Evolutionary conservation across 2,888 invertebrate species (phyloP).

Genomic region (Furcula furcula): DNA sequence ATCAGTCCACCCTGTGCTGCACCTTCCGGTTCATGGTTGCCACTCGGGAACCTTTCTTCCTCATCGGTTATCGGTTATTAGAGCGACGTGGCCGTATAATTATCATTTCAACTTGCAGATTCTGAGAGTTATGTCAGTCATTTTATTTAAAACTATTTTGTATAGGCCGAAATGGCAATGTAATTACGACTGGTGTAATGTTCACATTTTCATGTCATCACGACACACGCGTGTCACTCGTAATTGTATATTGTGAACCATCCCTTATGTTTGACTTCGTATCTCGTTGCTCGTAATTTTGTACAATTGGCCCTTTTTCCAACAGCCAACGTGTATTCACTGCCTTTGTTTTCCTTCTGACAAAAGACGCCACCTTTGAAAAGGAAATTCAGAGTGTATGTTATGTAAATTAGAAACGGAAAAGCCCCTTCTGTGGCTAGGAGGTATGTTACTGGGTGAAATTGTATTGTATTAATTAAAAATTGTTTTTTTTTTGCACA

Average conservation of each 20-base stretch:
- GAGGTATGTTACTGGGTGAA: slow-evolving; percentile 18
- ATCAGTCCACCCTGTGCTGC: too few species aligned
- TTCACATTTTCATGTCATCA: background rate
- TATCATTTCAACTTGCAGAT: too few species aligned
- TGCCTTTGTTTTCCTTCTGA: slow-evolving; percentile 62
- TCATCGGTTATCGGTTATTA: too few species aligned
- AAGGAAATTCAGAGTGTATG: slow-evolving; percentile 60
- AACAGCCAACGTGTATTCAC: slow-evolving; percentile 37
- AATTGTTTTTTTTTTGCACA: too few species aligned
- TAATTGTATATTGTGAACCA: slow-evolving; percentile 7
- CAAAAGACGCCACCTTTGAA: slow-evolving; percentile 66
- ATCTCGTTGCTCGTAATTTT: slow-evolving; percentile 38
- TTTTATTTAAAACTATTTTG: too few species aligned
- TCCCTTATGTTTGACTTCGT: slow-evolving; percentile 32
- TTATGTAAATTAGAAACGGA: slow-evolving; percentile 66
- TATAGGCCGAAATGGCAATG: too few species aligned
- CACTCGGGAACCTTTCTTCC: too few species aligned
- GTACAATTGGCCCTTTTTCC: slow-evolving; percentile 46
- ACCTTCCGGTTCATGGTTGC: too few species aligned
- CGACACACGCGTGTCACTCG: background rate
- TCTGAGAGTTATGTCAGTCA: too few species aligned
- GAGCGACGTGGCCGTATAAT: too few species aligned
- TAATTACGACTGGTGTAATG: too few species aligned
- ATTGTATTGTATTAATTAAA: too few species aligned
- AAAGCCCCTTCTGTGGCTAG: slow-evolving; percentile 32